phyloP scores from a whole-genome alignment of 2,888 invertebrate species.

The Candidula unifasciata region DNA sequence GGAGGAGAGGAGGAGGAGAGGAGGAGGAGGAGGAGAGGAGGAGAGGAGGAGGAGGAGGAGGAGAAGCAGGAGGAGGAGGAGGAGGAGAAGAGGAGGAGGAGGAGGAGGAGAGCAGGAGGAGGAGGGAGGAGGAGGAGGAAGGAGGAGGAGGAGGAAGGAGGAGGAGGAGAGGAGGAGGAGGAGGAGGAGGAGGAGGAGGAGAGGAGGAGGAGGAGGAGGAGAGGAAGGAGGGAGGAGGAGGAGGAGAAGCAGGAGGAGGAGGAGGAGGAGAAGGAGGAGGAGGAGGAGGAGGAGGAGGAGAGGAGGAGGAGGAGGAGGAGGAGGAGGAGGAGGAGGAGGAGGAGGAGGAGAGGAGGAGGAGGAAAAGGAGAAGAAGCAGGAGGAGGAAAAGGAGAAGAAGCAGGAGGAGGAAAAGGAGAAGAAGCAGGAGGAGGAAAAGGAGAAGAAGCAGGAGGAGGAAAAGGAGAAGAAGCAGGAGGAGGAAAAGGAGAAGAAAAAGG shows the following conservation, averaged over 20 bases:
- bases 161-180: neutral
- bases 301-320: neutral
- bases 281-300: neutral
- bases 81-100: conserved; percentile 9
- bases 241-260: too few species aligned
- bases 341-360: neutral
- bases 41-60: neutral
- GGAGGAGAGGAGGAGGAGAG: neutral
- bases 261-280: neutral
- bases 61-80: neutral
- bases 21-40: neutral
- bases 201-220: neutral
- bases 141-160: conserved; percentile 26
- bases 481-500: too few species aligned
- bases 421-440: too few species aligned
- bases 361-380: neutral
- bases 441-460: too few species aligned
- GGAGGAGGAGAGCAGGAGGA: too few species aligned
- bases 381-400: too few species aligned
- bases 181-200: neutral
- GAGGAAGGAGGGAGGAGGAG: neutral
- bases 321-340: neutral
- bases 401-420: too few species aligned
- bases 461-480: too few species aligned
- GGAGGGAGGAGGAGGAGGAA: conserved; percentile 2